Evolutionary conservation across 2,113 vertebrate species (phyloP), one percentile per base, ranked within the genome.

Genomic region (Brevimyrus niger): DNA sequence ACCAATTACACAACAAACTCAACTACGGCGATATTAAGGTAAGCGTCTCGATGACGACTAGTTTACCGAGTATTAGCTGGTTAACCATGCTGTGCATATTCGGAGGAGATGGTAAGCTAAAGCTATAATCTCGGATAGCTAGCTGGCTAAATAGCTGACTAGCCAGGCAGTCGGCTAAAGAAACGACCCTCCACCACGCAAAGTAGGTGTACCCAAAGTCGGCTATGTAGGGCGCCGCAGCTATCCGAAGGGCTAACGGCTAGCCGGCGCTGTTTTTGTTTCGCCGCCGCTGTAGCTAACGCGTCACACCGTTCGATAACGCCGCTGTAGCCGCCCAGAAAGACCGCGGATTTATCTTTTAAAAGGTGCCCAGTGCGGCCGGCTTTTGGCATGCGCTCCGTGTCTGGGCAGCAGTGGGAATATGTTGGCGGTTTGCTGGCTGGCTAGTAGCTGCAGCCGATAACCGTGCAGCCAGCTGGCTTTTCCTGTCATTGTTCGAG

Each of bases 401-500:
- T 35, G 46, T 86, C n/a, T 27, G 13, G 3, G 21, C 2, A 42
- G 19, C 3, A 35, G 31, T 58, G 11, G 35, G 13, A 61, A 42
- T 35, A 44, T n/a, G 47, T 88, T 69, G 61, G 58, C 8, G 35
- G 88, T 9, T 80, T 51, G n/a, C 42, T 55, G 42, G 87, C 87
- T 55, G 42, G 87, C 87, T 88, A 73, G 65, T 44, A 86, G n/a
- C 13, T 31, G 4, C 10, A 47, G 84, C 47, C 44, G 46, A 50
- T 46, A 48, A 13, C 44, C 11, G 44, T 21, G 7, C 11, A 53
- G 50, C 48, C 35, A 87, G 50, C 31, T 87, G 51, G 27, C n/a
- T 87, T 50, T 53, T 87, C 86, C 86, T 87, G 86, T 87, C 38
- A 87, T 58, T 87, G 51, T 53, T 58, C 86, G 84, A n/a, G 21